Conservation (phyloP, 2,113 vertebrate genomes). For the Casuarius casuarius region DNA sequence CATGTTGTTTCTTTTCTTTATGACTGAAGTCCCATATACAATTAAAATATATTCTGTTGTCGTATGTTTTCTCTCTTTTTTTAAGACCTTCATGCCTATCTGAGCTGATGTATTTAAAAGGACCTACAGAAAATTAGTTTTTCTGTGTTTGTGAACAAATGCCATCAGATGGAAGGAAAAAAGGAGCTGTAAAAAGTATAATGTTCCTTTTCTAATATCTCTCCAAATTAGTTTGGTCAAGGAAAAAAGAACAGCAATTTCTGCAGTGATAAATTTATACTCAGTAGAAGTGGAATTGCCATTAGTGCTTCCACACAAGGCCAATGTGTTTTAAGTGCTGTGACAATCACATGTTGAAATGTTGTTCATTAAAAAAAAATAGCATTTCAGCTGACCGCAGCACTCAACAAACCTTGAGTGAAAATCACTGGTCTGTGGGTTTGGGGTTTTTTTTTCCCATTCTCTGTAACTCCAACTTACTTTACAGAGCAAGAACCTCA, state of each 20-base stretch:
- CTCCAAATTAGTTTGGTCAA: neutral
- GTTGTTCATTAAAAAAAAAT: neutral
- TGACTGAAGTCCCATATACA: neutral
- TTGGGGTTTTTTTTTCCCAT: neutral
- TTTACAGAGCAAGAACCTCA: neutral
- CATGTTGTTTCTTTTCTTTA: neutral
- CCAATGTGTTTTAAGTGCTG: conserved; percentile 7
- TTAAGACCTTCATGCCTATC: neutral
- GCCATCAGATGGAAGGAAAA: neutral
- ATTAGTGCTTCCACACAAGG: neutral
- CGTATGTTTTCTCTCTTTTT: neutral
- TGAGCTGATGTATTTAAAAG: neutral
- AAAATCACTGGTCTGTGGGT: neutral
- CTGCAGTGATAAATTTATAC: neutral
- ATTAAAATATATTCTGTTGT: neutral
- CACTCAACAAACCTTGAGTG: neutral
- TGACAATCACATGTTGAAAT: neutral
- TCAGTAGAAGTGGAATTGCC: conserved; percentile 12
- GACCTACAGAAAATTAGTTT: neutral
- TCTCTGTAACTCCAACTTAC: neutral
- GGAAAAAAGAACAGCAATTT: conserved; percentile 25
- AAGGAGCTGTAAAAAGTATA: neutral
- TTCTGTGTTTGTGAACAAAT: neutral
- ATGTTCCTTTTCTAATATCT: neutral
- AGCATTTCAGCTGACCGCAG: neutral